phyloP scores from a whole-genome alignment of 2,888 invertebrate species.

The Chymomyza caudatula region DNA sequence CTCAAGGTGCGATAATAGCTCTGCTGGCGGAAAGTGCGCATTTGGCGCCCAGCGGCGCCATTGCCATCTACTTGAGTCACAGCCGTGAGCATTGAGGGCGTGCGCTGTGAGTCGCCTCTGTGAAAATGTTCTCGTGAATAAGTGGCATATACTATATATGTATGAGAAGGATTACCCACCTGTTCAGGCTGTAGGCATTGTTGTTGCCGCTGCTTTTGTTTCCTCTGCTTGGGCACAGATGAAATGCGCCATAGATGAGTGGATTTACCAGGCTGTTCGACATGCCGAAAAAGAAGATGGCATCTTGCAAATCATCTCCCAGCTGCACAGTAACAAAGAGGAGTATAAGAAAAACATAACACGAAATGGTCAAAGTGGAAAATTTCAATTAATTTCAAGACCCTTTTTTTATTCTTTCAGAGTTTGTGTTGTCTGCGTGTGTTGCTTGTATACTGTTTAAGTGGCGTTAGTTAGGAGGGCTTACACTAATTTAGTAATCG shows the following conservation, averaged over 20 bases:
- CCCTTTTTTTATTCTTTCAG: background rate
- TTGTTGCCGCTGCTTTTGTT: conserved; percentile 69
- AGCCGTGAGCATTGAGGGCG: conserved; percentile 76
- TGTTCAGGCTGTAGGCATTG: conserved; percentile 75
- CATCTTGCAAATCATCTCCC: conserved; percentile 84
- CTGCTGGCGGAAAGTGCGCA: conserved; percentile 73
- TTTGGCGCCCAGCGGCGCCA: conserved; percentile 67
- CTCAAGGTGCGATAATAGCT: conserved; percentile 73
- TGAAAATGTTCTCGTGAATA: too few species aligned
- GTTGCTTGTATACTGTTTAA: background rate
- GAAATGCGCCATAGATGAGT: conserved; percentile 92
- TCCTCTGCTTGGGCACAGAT: conserved; percentile 83
- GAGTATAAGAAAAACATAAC: too few species aligned
- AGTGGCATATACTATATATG: background rate
- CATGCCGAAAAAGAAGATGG: conserved; percentile 91
- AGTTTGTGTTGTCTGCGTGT: background rate
- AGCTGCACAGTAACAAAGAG: conserved; percentile 79
- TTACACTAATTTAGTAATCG: too few species aligned
- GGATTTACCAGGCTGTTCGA: conserved; percentile 92
- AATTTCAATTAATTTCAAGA: conserved; percentile 37
- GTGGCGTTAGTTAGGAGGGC: background rate
- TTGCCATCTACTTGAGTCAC: conserved; percentile 77
- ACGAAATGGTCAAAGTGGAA: background rate
- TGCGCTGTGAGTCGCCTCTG: conserved; percentile 77
- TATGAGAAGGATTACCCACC: conserved; percentile 50